Percentiles rank a stretch among this genome's conserved stretches.
These are phyloP conservation scores for Carposina sasakii DNA, from an alignment of 1,140 invertebrate genomes.

Conservation along the genomic window DNA sequence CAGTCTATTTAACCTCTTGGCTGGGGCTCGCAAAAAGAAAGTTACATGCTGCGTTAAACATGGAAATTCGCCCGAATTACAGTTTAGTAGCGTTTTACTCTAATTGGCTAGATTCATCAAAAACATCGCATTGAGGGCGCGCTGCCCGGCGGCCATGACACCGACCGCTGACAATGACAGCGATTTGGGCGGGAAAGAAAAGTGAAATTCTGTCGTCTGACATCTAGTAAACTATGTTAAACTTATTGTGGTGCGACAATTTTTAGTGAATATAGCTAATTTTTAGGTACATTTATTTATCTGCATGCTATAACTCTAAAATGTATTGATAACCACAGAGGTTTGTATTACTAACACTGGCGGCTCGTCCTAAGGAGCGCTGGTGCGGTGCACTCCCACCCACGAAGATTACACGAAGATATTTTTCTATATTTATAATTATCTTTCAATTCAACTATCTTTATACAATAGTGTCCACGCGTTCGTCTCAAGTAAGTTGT, in stretches of 20 bases:
- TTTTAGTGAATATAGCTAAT: background rate
- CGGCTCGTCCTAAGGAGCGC: too few relatives aligned
- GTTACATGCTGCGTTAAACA: slow-evolving; percentile 55
- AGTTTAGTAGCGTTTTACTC: slow-evolving; percentile 59
- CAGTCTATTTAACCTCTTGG: slow-evolving; percentile 61
- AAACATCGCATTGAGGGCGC: slow-evolving; percentile 37
- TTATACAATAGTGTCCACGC: too few relatives aligned
- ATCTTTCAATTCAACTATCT: too few relatives aligned
- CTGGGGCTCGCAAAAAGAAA: slow-evolving; percentile 49
- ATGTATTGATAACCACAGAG: too few relatives aligned
- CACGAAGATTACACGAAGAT: too few relatives aligned
- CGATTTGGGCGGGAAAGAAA: slow-evolving; percentile 43
- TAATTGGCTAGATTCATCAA: slow-evolving; percentile 53
- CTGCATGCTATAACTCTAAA: too few relatives aligned
- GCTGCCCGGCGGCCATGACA: slow-evolving; percentile 34
- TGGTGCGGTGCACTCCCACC: too few relatives aligned
- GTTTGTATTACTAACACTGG: too few relatives aligned
- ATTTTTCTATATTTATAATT: too few relatives aligned
- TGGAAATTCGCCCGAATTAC: slow-evolving; percentile 56
- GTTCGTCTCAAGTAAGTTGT: too few relatives aligned
- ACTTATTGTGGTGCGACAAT: background rate
- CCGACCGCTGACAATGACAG: slow-evolving; percentile 40
- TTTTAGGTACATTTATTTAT: too few relatives aligned
- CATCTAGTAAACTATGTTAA: slow-evolving; percentile 1
- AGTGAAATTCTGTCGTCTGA: slow-evolving; percentile 19